Conservation (phyloP, 2,888 invertebrate genomes). For the Alcis repandata region DNA sequence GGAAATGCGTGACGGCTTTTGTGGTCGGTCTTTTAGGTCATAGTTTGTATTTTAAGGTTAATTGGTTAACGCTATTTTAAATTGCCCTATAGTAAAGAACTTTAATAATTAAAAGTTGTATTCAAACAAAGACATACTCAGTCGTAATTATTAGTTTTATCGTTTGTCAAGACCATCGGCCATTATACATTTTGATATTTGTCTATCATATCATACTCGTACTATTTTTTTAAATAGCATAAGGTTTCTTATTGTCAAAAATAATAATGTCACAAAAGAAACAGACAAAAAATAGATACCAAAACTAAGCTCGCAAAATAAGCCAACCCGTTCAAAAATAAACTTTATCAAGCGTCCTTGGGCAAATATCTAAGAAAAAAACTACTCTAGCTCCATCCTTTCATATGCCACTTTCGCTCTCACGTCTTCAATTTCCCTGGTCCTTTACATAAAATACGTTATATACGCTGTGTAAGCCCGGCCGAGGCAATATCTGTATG, state of each 20-base stretch:
- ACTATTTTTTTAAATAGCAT: too few relatives aligned
- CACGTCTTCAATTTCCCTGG: constrained; percentile 35
- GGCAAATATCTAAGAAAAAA: constrained; percentile 10
- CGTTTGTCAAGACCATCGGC: too few relatives aligned
- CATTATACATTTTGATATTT: too few relatives aligned
- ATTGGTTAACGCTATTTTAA: constrained; percentile 21
- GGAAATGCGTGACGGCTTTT: constrained; percentile 67
- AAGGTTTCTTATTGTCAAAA: too few relatives aligned
- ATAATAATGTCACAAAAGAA: not conserved
- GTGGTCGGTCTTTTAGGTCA: constrained; percentile 43
- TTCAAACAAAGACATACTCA: too few relatives aligned
- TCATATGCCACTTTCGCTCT: constrained; percentile 35
- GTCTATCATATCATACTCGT: too few relatives aligned
- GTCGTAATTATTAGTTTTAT: too few relatives aligned
- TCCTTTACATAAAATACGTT: constrained; percentile 46
- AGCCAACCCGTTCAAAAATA: not conserved
- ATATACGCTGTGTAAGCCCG: constrained; percentile 46
- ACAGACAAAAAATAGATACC: not conserved
- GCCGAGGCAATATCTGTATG: constrained; percentile 69
- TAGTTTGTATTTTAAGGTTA: constrained; percentile 38
- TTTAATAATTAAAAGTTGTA: too few relatives aligned
- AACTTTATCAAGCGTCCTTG: not conserved
- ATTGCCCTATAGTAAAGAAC: not conserved
- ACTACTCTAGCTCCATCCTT: constrained; percentile 19
- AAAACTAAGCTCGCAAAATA: not conserved